A percentile compares a stretch with the other conserved stretches of the same genome.
Conservation (phyloP, 2,797 vertebrate species). For the Loriculus beryllinus region DNA sequence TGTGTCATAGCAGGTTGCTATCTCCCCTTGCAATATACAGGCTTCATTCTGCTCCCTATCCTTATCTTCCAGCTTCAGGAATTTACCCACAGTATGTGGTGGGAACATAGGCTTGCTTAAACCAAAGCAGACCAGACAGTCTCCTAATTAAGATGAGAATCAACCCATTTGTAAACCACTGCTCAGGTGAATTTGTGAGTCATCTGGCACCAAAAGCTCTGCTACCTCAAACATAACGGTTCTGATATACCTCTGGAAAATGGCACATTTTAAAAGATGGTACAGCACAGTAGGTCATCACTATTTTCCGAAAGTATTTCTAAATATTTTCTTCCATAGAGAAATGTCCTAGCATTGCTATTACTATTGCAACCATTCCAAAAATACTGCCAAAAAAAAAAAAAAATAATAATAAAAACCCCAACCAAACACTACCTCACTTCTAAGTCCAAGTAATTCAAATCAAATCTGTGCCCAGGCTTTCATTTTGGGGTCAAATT, state of each 20-base stretch:
- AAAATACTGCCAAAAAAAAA: neutral
- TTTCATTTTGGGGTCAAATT: slow-evolving; percentile 24
- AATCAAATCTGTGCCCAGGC: slow-evolving; percentile 11
- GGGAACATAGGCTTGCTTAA: neutral
- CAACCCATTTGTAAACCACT: neutral
- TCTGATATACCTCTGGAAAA: neutral
- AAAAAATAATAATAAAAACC: no score
- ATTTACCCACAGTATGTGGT: neutral
- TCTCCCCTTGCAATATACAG: neutral
- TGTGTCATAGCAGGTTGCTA: fast-evolving
- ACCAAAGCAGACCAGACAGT: neutral
- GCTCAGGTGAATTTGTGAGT: neutral
- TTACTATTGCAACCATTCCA: neutral
- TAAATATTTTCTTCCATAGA: neutral
- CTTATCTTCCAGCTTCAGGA: neutral
- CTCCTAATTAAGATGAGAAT: neutral
- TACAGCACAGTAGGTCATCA: neutral
- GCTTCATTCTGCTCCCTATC: neutral
- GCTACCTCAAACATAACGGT: neutral
- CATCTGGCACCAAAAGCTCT: neutral
- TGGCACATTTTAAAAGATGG: neutral
- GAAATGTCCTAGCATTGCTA: neutral
- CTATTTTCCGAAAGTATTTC: neutral
- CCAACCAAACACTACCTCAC: neutral
- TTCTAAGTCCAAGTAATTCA: neutral